A percentile compares a stretch with the other conserved stretches of the same genome.
phyloP scores from a whole-genome alignment of 2,797 vertebrate genomes.

The Cossypha dichroa region DNA sequence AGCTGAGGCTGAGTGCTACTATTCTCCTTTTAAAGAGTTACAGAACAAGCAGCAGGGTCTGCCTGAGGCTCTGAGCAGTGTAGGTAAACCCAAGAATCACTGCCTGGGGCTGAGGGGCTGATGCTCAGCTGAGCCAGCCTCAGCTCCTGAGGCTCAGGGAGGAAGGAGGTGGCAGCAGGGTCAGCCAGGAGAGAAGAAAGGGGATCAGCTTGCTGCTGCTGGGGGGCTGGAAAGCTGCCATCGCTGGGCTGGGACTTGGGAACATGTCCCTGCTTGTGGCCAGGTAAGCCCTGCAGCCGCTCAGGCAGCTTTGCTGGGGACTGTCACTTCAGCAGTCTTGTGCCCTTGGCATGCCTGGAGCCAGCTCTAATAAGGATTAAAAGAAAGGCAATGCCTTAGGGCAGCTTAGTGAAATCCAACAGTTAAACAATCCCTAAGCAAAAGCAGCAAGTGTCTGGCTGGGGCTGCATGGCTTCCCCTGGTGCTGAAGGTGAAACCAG shows the following conservation, averaged over 20 bases:
- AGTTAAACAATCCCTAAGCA: background rate
- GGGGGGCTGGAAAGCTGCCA: background rate
- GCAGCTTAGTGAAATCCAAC: slow-evolving; percentile 7
- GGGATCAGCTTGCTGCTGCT: background rate
- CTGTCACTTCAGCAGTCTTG: background rate
- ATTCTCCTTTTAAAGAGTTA: background rate
- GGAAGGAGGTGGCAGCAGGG: fast-evolving
- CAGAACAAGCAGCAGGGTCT: background rate
- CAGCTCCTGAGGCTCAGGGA: background rate
- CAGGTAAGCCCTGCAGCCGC: fast-evolving
- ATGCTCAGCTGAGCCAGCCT: background rate
- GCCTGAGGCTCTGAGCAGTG: background rate
- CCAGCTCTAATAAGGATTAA: background rate
- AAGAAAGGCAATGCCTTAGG: background rate
- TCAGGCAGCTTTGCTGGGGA: background rate
- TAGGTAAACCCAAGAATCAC: background rate
- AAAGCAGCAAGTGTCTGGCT: background rate
- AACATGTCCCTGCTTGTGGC: background rate
- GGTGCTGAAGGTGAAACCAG: background rate
- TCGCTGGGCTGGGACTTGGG: fast-evolving
- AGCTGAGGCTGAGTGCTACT: background rate
- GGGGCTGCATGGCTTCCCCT: background rate
- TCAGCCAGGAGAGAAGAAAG: background rate
- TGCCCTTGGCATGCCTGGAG: slow-evolving; percentile 1
- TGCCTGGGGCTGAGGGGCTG: background rate